phyloP scores from a whole-genome alignment of 2,113 vertebrate genomes.

The Microcebus murinus region DNA sequence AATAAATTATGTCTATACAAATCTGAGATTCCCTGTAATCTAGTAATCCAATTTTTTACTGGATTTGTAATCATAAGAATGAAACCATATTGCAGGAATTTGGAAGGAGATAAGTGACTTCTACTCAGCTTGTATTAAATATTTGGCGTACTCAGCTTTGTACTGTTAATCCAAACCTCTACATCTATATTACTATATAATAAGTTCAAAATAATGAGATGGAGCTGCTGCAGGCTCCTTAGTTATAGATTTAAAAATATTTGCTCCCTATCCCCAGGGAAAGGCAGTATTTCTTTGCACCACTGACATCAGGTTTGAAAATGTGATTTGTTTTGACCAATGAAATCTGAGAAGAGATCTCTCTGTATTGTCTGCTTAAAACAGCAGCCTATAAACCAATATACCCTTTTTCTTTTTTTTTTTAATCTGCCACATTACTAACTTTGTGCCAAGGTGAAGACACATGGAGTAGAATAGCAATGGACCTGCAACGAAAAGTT shows the following conservation, averaged over 20 bases:
- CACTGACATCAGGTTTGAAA: neutral
- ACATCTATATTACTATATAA: neutral
- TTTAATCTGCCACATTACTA: neutral
- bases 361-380: neutral
- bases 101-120: neutral
- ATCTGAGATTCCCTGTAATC: neutral
- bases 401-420: neutral
- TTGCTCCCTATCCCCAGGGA: neutral
- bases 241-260: neutral
- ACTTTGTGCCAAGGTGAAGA: neutral
- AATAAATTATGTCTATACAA: neutral
- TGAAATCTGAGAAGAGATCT: neutral
- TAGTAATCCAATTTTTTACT: neutral
- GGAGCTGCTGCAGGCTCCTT: neutral
- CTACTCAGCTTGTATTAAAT: neutral
- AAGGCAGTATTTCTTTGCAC: neutral
- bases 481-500: neutral
- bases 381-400: neutral
- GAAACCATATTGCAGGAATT: neutral
- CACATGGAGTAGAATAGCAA: neutral
- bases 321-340: neutral
- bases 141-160: neutral
- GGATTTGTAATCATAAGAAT: neutral
- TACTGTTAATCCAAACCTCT: neutral
- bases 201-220: neutral